A percentile compares a stretch with the other conserved stretches of the same genome.
phyloP scores from a whole-genome alignment of 2,888 invertebrate species.

The Reticulitermes lucifugus region DNA sequence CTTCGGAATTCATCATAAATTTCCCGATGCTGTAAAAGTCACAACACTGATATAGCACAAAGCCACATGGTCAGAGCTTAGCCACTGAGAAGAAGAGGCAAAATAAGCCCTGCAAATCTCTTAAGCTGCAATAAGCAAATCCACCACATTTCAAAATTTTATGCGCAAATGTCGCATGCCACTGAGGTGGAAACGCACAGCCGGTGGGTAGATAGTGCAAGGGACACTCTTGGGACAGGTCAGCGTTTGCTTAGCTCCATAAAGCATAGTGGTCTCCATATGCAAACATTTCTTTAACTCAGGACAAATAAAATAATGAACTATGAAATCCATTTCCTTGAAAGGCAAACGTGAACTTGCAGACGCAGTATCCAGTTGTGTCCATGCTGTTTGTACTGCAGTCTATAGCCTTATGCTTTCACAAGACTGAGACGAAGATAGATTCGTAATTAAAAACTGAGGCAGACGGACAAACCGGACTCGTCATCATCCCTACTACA shows the following conservation, averaged over 20 bases:
- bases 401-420: background rate
- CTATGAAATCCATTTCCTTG: too few species aligned
- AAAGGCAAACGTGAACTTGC: too few species aligned
- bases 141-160: background rate
- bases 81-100: background rate
- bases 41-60: background rate
- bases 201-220: too few species aligned
- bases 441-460: background rate
- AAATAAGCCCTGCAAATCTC: background rate
- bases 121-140: background rate
- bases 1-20: background rate
- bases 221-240: too few species aligned
- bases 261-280: too few species aligned
- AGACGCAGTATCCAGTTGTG: too few species aligned
- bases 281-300: too few species aligned
- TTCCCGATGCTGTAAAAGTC: background rate
- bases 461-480: background rate
- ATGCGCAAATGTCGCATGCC: background rate
- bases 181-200: background rate
- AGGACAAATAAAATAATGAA: too few species aligned
- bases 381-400: too few species aligned
- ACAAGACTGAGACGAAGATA: background rate
- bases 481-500: too few species aligned
- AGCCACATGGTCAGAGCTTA: background rate
- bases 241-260: too few species aligned